These are phyloP conservation scores for Oligia latruncula DNA, from an alignment of 2,888 invertebrate genomes.

Conservation along the genomic window DNA sequence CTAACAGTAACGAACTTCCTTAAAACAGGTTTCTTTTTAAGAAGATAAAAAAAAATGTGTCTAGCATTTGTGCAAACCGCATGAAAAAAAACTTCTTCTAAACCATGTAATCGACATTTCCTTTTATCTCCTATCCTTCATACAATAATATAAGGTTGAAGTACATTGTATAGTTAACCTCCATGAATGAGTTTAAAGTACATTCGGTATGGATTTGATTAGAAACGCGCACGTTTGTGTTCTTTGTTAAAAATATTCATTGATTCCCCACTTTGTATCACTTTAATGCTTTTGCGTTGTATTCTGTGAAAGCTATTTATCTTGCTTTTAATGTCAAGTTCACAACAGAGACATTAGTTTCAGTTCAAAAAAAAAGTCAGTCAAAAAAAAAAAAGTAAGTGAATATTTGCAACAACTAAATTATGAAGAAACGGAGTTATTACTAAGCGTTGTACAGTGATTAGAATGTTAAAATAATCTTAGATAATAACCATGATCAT, in stretches of 20 bases:
- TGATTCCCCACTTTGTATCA: constrained; percentile 32
- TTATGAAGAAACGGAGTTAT: too few species aligned
- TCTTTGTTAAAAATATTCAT: constrained; percentile 39
- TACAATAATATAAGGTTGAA: constrained; percentile 44
- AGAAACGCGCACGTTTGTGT: constrained; percentile 72
- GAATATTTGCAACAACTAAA: too few species aligned
- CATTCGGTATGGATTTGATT: constrained; percentile 68
- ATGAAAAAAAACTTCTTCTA: neutral
- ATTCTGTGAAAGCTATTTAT: constrained; percentile 27
- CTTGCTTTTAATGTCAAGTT: constrained; percentile 18
- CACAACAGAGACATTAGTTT: neutral
- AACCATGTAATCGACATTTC: constrained; percentile 76
- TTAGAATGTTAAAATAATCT: too few species aligned
- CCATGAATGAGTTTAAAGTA: constrained; percentile 66
- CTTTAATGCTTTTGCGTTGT: constrained; percentile 39
- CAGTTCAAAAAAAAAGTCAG: too few species aligned
- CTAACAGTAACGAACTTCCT: too few species aligned
- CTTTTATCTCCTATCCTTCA: constrained; percentile 74
- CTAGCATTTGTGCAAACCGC: neutral
- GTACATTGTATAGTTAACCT: constrained; percentile 34
- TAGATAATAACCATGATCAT: too few species aligned
- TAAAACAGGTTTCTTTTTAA: neutral
- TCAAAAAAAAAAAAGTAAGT: too few species aligned
- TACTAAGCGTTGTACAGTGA: too few species aligned
- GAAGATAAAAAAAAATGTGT: neutral